A percentile compares a stretch with the other conserved stretches of the same genome.
phyloP scores from a whole-genome alignment of 2,113 vertebrate species.

The Catharus bicknelli region DNA sequence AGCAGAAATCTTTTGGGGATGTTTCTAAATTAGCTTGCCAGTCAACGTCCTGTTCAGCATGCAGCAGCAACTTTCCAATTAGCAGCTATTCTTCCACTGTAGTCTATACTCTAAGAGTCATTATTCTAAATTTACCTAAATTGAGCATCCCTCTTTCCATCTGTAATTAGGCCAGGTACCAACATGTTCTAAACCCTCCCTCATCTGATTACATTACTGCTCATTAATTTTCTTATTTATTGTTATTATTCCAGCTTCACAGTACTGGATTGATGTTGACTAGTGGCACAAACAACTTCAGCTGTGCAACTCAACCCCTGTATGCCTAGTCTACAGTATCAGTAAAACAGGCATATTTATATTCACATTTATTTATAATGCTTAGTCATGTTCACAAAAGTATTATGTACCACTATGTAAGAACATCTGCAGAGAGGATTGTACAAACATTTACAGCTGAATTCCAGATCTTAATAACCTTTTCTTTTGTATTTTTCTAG shows the following conservation, averaged over 20 bases:
- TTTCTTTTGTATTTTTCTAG: not conserved
- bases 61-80: constrained; percentile 44
- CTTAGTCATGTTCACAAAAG: not conserved
- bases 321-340: not conserved
- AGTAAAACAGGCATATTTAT: not conserved
- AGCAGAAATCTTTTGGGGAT: not conserved
- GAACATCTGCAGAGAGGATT: not conserved
- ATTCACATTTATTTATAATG: not conserved
- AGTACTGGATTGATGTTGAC: not conserved
- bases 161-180: constrained; percentile 38
- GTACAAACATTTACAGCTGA: not conserved
- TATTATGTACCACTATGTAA: not conserved
- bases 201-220: not conserved
- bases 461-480: not conserved
- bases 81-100: constrained; percentile 21
- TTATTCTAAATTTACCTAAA: constrained; percentile 54
- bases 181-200: not conserved
- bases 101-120: not conserved
- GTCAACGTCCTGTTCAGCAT: not conserved
- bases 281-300: not conserved
- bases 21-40: not conserved
- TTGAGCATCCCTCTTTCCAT: not conserved
- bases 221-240: constrained; percentile 13
- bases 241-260: not conserved
- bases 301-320: not conserved